A percentile compares a stretch with the other conserved stretches of the same genome.
Evolutionary conservation across 1,140 invertebrate species (phyloP).

Genomic region (Lepidurus arcticus): DNA sequence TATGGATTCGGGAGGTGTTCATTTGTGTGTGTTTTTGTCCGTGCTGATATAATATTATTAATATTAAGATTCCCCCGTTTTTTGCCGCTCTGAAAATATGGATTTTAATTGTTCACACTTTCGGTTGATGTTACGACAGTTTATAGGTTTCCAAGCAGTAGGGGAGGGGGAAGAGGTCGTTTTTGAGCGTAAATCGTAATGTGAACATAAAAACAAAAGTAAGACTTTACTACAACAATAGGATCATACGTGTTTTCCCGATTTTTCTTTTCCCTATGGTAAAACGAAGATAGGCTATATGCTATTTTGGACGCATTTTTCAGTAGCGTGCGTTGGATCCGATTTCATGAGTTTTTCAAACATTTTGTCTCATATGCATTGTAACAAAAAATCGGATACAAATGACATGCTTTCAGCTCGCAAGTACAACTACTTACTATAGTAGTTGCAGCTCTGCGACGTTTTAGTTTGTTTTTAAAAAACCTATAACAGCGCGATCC

Average conservation of each 20-base stretch:
- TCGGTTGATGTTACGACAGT: not conserved
- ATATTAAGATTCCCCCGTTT: not conserved
- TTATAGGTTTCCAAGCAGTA: not conserved
- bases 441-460: too few relatives aligned
- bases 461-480: not conserved
- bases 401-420: too few relatives aligned
- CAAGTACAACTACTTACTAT: too few relatives aligned
- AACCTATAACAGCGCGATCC: not conserved
- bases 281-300: not conserved
- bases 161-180: not conserved
- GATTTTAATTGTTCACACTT: not conserved
- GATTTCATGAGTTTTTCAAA: too few relatives aligned
- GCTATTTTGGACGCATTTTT: not conserved
- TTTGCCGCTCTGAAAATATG: not conserved
- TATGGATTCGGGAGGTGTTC: not conserved
- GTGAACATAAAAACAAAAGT: not conserved
- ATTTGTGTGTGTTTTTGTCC: not conserved
- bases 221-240: not conserved
- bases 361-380: too few relatives aligned
- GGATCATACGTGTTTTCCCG: not conserved
- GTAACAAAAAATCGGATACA: too few relatives aligned
- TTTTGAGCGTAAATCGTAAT: conserved; percentile 2
- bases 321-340: too few relatives aligned
- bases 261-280: not conserved
- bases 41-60: not conserved